These are phyloP conservation scores for Malacosoma neustria DNA, from an alignment of 2,888 invertebrate species.

Conservation along the genomic window DNA sequence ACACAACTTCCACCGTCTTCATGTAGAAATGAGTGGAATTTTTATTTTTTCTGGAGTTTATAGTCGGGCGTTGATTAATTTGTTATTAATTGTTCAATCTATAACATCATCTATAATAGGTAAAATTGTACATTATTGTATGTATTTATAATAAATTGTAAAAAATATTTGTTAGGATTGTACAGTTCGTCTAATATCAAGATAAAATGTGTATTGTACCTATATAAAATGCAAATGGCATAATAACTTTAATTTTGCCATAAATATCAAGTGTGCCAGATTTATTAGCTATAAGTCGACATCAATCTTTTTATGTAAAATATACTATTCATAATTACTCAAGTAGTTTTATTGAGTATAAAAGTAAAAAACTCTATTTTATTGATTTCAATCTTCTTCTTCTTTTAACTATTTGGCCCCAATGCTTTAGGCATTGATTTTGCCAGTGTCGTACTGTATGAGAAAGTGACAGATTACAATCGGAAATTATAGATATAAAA, in stretches of 20 bases:
- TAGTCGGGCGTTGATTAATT: too few species aligned
- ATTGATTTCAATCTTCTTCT: too few species aligned
- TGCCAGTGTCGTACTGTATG: too few species aligned
- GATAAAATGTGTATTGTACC: neutral
- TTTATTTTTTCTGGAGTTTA: too few species aligned
- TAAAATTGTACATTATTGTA: neutral
- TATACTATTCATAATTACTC: neutral
- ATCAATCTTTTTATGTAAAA: neutral
- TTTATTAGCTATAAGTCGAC: neutral
- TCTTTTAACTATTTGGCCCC: too few species aligned
- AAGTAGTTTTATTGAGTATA: too few species aligned
- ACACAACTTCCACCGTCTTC: too few species aligned
- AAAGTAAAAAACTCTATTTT: too few species aligned
- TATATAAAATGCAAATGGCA: neutral
- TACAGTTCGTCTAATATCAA: neutral
- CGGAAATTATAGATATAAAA: too few species aligned
- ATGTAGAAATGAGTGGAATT: too few species aligned
- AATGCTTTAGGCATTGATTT: too few species aligned
- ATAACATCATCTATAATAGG: neutral
- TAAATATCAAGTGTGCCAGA: neutral
- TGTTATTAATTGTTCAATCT: neutral
- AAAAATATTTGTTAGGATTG: neutral
- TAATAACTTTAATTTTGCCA: neutral
- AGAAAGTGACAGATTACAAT: too few species aligned
- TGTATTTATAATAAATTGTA: neutral